These are phyloP conservation scores for Hephaestus fuliginosus DNA, from an alignment of 2,797 vertebrate genomes.

Conservation along the genomic window DNA sequence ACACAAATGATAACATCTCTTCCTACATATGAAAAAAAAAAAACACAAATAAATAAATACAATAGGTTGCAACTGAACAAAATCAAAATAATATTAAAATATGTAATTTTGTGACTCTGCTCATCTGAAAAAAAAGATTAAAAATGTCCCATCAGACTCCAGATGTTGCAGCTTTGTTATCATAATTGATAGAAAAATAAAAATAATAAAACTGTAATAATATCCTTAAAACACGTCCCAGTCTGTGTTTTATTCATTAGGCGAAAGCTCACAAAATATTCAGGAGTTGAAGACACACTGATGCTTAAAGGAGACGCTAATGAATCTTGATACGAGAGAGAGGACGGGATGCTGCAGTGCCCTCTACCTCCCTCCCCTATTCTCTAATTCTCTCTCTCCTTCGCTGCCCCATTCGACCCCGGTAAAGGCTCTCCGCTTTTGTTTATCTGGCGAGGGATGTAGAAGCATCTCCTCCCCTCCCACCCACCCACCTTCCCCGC, in stretches of 20 bases:
- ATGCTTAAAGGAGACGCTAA: conserved; percentile 47
- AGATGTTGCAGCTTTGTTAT: neutral
- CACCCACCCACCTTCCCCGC: neutral
- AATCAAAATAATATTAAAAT: neutral
- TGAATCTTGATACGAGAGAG: conserved; percentile 31
- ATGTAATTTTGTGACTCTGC: neutral
- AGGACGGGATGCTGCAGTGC: conserved; percentile 60
- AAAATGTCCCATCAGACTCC: neutral
- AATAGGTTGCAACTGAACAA: neutral
- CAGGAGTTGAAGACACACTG: conserved; percentile 8
- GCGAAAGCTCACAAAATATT: conserved; percentile 1
- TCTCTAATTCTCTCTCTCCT: conserved; percentile 54
- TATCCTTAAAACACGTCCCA: neutral
- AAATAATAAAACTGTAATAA: neutral
- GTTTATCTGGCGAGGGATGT: conserved; percentile 68
- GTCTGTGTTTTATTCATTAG: conserved; percentile 14
- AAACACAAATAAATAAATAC: neutral
- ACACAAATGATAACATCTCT: neutral
- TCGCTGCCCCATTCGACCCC: conserved; percentile 32
- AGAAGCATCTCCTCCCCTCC: conserved; percentile 25
- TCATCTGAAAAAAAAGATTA: neutral
- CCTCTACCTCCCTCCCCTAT: conserved; percentile 44
- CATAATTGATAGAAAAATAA: neutral
- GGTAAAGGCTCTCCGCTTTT: conserved; percentile 56
- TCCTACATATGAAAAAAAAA: neutral